Evolutionary conservation across 53 echinoderm and acorn worm species (phyloP), one percentile per base, ranked within the genome.

Genomic region (Glandiceps talaboti): DNA sequence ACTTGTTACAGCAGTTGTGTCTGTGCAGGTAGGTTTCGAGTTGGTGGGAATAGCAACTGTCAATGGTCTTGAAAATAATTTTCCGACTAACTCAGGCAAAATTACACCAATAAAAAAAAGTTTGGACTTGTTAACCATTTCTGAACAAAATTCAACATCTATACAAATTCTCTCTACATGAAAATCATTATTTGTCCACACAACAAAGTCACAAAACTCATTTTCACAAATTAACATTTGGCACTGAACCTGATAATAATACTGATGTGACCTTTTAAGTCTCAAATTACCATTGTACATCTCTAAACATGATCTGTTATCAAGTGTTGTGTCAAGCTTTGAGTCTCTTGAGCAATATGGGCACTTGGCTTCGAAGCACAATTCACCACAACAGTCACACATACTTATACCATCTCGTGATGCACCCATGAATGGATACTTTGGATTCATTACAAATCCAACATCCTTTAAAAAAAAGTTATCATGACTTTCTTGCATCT

Each of bases 321-420:
- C 64, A 45, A 20, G 6, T 20, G 6, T 45, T 45, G 6, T 20
- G 20, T 45, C 20, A 45, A 20, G 6, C 64, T 45, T 45, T 45
- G 6, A 6, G 20, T 45, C 20, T 45, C 64, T 45, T 12, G 6
- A 12, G 20, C 64, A 45, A 45, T 45, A 45, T 6, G 64, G 64
- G 64, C 64, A 45, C 64, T 45, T 45, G 20, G 20, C 20, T 45
- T 45, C 64, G 6, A 45, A 6, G 20, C 64, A 45, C 20, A 45
- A 28, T 25, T 30, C 20, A 28, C 77, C 77, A 77, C 77, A 77
- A 77, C 77, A 77, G 1, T 77, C 30, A 29, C 77, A 77, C 27
- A 25, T 77, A 12, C 25, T 30, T 1, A 77, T 29, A 1, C 77
- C 77, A 29, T 77, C 77, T 1, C 28, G 77, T 1, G 77, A 77